A percentile compares a stretch with the other conserved stretches of the same genome.
phyloP scores from a whole-genome alignment of 1,140 invertebrate species.

The Aphaenogaster rudis region DNA sequence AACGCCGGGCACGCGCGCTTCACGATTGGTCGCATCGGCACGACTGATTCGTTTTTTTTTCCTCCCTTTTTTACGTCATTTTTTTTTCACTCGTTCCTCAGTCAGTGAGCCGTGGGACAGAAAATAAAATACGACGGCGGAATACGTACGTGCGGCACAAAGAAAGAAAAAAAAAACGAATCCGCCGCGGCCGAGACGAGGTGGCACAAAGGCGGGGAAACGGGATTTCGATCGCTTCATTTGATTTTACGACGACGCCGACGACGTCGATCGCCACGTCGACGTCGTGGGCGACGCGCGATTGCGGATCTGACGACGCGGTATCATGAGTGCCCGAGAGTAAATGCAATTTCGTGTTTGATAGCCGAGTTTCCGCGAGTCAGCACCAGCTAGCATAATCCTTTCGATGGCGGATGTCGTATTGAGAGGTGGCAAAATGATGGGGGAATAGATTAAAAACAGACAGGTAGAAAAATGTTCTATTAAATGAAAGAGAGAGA shows the following conservation, averaged over 20 bases:
- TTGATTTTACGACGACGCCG: slow-evolving; percentile 69
- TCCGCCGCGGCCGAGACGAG: neutral
- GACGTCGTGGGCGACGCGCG: slow-evolving; percentile 55
- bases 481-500: slow-evolving; percentile 4
- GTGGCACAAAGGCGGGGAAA: slow-evolving; percentile 52
- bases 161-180: too few relatives aligned
- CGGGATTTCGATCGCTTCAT: slow-evolving; percentile 66
- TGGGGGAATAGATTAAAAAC: slow-evolving; percentile 2
- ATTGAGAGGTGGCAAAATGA: slow-evolving; percentile 27
- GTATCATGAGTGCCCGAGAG: slow-evolving; percentile 54
- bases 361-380: slow-evolving; percentile 54
- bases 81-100: slow-evolving; percentile 38
- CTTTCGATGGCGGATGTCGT: slow-evolving; percentile 33
- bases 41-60: neutral
- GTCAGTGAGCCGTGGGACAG: slow-evolving; percentile 9
- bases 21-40: slow-evolving; percentile 34
- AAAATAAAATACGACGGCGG: slow-evolving; percentile 51
- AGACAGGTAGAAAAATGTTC: neutral
- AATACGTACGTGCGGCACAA: neutral
- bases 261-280: slow-evolving; percentile 60
- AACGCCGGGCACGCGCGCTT: slow-evolving; percentile 36
- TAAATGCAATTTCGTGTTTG: slow-evolving; percentile 66
- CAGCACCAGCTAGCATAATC: slow-evolving; percentile 49
- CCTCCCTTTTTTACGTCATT: neutral
- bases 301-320: slow-evolving; percentile 56